Percentiles rank a stretch among this genome's conserved stretches.
Evolutionary conservation across 2,113 vertebrate species (phyloP).

Genomic region (Athene noctua): DNA sequence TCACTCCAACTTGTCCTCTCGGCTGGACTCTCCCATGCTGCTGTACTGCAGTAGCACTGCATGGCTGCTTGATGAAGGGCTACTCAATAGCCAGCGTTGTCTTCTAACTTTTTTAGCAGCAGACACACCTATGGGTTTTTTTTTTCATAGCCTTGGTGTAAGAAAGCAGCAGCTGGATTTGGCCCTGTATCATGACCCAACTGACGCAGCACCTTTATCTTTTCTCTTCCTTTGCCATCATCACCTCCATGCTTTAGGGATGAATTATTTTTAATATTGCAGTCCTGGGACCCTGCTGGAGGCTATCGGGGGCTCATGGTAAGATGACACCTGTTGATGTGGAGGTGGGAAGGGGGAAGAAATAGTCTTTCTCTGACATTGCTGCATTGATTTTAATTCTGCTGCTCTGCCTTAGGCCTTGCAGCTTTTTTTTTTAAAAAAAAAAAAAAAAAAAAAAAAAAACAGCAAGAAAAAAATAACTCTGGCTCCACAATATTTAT

Average conservation of each 20-base stretch:
- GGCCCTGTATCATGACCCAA: not conserved
- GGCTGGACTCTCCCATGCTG: not conserved
- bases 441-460: no score
- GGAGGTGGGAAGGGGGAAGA: not conserved
- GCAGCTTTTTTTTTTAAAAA: not conserved
- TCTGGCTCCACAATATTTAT: not conserved
- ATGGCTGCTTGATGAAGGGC: not conserved
- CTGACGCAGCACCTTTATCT: not conserved
- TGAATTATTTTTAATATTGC: not conserved
- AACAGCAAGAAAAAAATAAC: not conserved
- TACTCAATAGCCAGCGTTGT: not conserved
- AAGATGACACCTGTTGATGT: not conserved
- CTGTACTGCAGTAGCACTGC: not conserved
- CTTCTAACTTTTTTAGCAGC: not conserved
- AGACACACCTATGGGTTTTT: no score
- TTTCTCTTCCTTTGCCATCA: not conserved
- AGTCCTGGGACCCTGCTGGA: not conserved
- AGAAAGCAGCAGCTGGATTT: not conserved
- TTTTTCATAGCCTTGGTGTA: not conserved
- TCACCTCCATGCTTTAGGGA: not conserved
- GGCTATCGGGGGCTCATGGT: not conserved
- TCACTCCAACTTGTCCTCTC: accelerated
- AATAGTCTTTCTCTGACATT: not conserved
- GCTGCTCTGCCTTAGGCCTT: not conserved
- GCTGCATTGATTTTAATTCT: not conserved